Conservation (phyloP, 2,797 vertebrate genomes). For the Clamator glandarius region DNA sequence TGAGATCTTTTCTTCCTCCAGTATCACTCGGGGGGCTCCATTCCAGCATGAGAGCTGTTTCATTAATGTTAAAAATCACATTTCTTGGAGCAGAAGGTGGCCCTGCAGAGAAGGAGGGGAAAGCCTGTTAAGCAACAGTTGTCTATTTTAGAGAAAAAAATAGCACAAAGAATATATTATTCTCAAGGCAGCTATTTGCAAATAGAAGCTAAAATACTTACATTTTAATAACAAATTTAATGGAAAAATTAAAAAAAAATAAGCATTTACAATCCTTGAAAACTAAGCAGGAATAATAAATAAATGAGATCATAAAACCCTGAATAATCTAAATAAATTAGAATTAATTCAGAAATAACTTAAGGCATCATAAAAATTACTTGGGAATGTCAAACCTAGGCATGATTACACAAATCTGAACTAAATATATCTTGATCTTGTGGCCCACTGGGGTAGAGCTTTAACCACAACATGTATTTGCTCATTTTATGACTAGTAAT, state of each 20-base stretch:
- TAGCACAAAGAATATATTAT: neutral
- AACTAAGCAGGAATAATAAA: neutral
- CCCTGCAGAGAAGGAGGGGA: slow-evolving; percentile 77
- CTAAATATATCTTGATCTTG: neutral
- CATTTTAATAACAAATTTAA: neutral
- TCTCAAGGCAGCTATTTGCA: neutral
- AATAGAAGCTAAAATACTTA: neutral
- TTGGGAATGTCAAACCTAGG: neutral
- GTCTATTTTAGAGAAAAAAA: neutral
- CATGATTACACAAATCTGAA: neutral
- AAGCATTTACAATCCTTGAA: neutral
- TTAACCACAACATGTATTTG: neutral
- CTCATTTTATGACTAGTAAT: neutral
- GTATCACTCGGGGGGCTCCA: slow-evolving; percentile 95
- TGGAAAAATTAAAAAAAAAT: neutral
- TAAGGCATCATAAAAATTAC: neutral
- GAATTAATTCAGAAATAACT: neutral
- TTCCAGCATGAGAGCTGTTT: slow-evolving; percentile 92
- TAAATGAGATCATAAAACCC: neutral
- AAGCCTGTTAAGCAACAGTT: neutral
- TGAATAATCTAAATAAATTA: neutral
- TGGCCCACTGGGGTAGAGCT: neutral
- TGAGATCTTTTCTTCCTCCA: slow-evolving; percentile 93
- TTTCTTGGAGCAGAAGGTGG: slow-evolving; percentile 95
- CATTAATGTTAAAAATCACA: slow-evolving; percentile 92